phyloP scores from a whole-genome alignment of 2,888 invertebrate genomes.

The Leptinotarsa peninsularis region DNA sequence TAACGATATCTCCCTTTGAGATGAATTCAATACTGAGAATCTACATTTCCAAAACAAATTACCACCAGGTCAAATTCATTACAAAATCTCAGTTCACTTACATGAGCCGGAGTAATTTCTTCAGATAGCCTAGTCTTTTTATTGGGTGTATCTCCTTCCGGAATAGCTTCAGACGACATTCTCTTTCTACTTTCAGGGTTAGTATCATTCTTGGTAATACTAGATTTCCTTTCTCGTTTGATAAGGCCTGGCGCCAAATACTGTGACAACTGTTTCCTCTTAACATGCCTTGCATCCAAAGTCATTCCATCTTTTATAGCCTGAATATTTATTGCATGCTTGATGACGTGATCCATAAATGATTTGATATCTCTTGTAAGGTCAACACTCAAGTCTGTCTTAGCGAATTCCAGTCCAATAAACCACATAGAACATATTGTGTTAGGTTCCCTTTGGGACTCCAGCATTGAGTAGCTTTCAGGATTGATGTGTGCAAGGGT shows the following conservation, averaged over 20 bases:
- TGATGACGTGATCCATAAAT: slow-evolving; percentile 89
- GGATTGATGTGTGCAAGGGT: slow-evolving; percentile 96
- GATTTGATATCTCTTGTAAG: slow-evolving; percentile 91
- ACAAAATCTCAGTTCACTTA: slow-evolving; percentile 43
- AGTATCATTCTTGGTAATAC: slow-evolving; percentile 55
- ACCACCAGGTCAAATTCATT: too few relatives aligned
- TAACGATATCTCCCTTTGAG: too few relatives aligned
- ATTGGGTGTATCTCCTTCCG: slow-evolving; percentile 46
- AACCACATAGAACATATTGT: slow-evolving; percentile 94
- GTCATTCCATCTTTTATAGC: slow-evolving; percentile 82
- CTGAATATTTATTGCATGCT: slow-evolving; percentile 78
- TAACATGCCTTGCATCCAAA: slow-evolving; percentile 89
- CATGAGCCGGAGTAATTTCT: slow-evolving; percentile 56
- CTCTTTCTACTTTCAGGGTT: slow-evolving; percentile 55
- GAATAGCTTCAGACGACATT: slow-evolving; percentile 49
- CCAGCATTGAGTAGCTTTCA: slow-evolving; percentile 79
- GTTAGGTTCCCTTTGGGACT: slow-evolving; percentile 65
- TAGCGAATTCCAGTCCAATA: slow-evolving; percentile 93
- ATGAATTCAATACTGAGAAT: too few relatives aligned
- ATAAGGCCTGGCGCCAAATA: slow-evolving; percentile 79
- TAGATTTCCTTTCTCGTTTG: slow-evolving; percentile 78
- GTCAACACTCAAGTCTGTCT: slow-evolving; percentile 88
- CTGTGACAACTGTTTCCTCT: slow-evolving; percentile 79
- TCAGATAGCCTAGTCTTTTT: slow-evolving; percentile 61
- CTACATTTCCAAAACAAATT: too few relatives aligned